Evolutionary conservation across 2,888 invertebrate species (phyloP).

Genomic region (Gastracanthus pulcherrimus): DNA sequence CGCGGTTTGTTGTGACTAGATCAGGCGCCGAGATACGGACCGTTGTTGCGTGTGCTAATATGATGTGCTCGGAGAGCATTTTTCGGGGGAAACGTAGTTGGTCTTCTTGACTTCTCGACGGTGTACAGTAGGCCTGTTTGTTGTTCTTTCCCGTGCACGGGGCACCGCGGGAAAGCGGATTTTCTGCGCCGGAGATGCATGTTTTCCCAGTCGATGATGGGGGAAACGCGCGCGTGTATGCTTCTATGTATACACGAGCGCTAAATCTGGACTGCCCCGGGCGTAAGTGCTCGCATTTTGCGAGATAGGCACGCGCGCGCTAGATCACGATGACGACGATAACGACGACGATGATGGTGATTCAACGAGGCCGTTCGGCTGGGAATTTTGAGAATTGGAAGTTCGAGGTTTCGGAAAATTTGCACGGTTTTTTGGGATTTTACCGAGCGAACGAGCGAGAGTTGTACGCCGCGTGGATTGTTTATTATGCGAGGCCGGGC

Average conservation of each 20-base stretch:
- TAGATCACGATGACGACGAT: background rate
- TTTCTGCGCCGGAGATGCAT: background rate
- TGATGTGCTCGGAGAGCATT: no score
- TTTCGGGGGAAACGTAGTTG: no score
- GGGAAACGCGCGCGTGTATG: background rate
- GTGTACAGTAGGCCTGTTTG: no score
- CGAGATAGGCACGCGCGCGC: constrained; percentile 2
- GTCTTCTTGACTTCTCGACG: no score
- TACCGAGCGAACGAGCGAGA: background rate
- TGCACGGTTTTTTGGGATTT: background rate
- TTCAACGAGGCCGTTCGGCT: background rate
- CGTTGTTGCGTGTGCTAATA: constrained; percentile 2
- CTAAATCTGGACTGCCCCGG: background rate
- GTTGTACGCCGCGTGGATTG: background rate
- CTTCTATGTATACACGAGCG: no score
- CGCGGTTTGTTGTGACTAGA: constrained; percentile 5
- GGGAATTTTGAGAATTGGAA: background rate
- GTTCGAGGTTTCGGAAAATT: background rate
- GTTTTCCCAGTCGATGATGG: background rate
- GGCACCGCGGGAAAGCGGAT: background rate
- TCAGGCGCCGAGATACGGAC: background rate
- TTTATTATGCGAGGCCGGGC: background rate
- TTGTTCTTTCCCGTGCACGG: no score
- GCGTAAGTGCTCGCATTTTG: background rate
- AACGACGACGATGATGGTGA: background rate